These are phyloP conservation scores for Vanessa cardui DNA, from an alignment of 2,888 invertebrate species.

Conservation along the genomic window DNA sequence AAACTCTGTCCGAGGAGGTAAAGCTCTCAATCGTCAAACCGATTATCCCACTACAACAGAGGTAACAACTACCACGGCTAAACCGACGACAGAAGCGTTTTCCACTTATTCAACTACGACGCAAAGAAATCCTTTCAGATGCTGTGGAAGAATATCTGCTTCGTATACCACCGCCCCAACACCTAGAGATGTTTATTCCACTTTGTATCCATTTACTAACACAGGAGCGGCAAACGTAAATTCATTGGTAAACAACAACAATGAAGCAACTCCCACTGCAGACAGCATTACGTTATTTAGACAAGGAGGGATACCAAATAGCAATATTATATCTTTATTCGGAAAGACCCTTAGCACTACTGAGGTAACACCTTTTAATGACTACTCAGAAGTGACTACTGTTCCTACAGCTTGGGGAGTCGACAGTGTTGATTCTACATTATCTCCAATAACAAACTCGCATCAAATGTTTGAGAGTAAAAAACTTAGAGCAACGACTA, in stretches of 20 bases:
- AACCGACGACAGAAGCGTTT: slow-evolving; percentile 51
- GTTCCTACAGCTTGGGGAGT: slow-evolving; percentile 75
- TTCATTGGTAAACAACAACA: slow-evolving; percentile 53
- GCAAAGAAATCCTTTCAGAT: slow-evolving; percentile 64
- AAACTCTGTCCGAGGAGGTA: slow-evolving; percentile 66
- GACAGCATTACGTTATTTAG: slow-evolving; percentile 62
- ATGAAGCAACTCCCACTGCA: slow-evolving; percentile 52
- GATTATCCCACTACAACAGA: slow-evolving; percentile 51
- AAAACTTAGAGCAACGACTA: slow-evolving; percentile 61
- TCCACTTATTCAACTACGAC: slow-evolving; percentile 58
- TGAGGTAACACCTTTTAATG: slow-evolving; percentile 73
- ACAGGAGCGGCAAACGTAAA: slow-evolving; percentile 64
- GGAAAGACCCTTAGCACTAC: slow-evolving; percentile 70
- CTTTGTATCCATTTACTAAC: slow-evolving; percentile 76
- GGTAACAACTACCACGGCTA: slow-evolving; percentile 52
- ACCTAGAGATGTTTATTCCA: slow-evolving; percentile 52
- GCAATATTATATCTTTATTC: slow-evolving; percentile 68
- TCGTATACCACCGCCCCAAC: slow-evolving; percentile 71
- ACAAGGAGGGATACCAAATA: slow-evolving; percentile 76
- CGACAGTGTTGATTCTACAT: slow-evolving; percentile 59
- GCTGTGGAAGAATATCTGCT: slow-evolving; percentile 74
- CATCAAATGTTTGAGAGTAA: slow-evolving; percentile 71
- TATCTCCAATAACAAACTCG: slow-evolving; percentile 54
- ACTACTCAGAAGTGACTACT: slow-evolving; percentile 73
- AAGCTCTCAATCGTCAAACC: slow-evolving; percentile 65